Evolutionary conservation across 2,888 invertebrate species (phyloP).

Genomic region (Plebejus anna): DNA sequence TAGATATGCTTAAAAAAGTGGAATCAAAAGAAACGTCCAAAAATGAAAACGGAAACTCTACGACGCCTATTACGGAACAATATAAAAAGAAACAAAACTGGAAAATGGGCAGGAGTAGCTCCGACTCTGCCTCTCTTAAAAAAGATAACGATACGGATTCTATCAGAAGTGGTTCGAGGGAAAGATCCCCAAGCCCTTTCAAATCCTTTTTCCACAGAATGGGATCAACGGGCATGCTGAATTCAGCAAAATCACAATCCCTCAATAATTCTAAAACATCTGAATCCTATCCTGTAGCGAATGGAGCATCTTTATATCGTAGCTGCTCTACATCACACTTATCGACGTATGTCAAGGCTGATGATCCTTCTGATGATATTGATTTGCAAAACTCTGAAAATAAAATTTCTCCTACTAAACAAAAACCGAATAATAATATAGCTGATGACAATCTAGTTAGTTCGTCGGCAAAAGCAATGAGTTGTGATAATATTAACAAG

Average conservation of each 20-base stretch:
- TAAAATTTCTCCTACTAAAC: conserved; percentile 55
- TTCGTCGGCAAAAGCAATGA: conserved; percentile 82
- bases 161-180: conserved; percentile 70
- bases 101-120: conserved; percentile 80
- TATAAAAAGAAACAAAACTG: conserved; percentile 79
- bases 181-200: conserved; percentile 82
- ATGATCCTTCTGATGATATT: conserved; percentile 89
- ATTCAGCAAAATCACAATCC: conserved; percentile 77
- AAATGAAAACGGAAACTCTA: conserved; percentile 57
- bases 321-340: conserved; percentile 89
- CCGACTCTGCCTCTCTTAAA: conserved; percentile 68
- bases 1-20: conserved; percentile 85
- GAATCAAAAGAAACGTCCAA: conserved; percentile 79
- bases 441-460: conserved; percentile 63
- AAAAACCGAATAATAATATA: conserved; percentile 55
- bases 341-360: conserved; percentile 87
- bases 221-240: conserved; percentile 88
- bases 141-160: conserved; percentile 73
- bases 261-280: conserved; percentile 59
- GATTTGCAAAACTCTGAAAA: conserved; percentile 79
- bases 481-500: conserved; percentile 84
- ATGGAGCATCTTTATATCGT: conserved; percentile 81
- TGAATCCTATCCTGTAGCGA: conserved; percentile 63
- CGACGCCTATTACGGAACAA: conserved; percentile 59
- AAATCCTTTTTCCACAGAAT: conserved; percentile 87